Percentiles rank a stretch among this genome's conserved stretches.
Evolutionary conservation across 2,888 invertebrate species (phyloP).

Genomic region (Exocentrus adspersus): DNA sequence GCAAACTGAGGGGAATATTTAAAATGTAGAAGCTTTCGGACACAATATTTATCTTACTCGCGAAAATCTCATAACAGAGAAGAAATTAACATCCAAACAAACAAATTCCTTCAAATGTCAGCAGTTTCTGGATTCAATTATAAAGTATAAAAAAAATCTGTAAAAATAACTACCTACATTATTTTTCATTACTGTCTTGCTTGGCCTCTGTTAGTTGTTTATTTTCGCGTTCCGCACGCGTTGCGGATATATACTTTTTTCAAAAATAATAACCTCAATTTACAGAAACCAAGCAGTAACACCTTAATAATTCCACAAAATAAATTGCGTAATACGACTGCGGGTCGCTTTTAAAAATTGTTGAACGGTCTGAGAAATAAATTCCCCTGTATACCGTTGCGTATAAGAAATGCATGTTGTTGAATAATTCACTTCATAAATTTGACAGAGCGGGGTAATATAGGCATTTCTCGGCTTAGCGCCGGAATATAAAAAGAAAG

Average conservation of each 20-base stretch:
- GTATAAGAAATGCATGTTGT: constrained; percentile 17
- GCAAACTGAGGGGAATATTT: too few relatives aligned
- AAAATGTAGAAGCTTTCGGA: too few relatives aligned
- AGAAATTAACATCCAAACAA: too few relatives aligned
- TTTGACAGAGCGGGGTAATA: constrained; percentile 19
- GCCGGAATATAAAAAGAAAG: constrained; percentile 18
- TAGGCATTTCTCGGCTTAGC: constrained; percentile 21
- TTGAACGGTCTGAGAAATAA: constrained; percentile 3
- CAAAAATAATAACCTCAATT: neutral
- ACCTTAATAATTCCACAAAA: constrained; percentile 8
- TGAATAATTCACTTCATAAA: constrained; percentile 28
- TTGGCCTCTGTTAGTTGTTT: too few relatives aligned
- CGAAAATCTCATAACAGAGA: too few relatives aligned
- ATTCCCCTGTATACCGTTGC: neutral
- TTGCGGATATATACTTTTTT: neutral
- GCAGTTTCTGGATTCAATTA: too few relatives aligned
- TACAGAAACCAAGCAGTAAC: constrained; percentile 5
- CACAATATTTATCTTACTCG: too few relatives aligned
- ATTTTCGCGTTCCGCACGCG: neutral
- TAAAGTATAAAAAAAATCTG: too few relatives aligned
- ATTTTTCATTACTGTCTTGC: too few relatives aligned
- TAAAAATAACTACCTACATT: too few relatives aligned
- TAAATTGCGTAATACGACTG: constrained; percentile 6
- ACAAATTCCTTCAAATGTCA: too few relatives aligned
- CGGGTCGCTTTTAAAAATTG: constrained; percentile 10